phyloP scores from a whole-genome alignment of 2,113 vertebrate genomes.

The Phycodurus eques region DNA sequence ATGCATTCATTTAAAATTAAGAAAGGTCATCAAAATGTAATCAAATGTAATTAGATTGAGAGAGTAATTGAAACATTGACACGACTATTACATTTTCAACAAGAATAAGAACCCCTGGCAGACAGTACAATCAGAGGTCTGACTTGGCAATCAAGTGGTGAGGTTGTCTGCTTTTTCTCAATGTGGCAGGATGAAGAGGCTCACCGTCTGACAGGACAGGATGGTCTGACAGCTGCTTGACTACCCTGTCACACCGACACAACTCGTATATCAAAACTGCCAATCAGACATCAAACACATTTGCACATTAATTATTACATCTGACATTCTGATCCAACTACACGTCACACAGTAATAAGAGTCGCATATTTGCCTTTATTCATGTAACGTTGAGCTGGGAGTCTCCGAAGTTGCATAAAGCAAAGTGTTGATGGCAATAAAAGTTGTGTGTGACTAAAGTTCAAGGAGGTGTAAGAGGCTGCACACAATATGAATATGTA shows the following conservation, averaged over 20 bases:
- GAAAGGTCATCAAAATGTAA: no score
- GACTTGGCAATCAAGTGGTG: conserved; percentile 16
- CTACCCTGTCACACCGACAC: conserved; percentile 44
- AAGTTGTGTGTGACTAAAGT: conserved; percentile 40
- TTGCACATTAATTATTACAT: conserved; percentile 54
- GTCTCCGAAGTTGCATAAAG: conserved; percentile 32
- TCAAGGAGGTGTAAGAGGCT: conserved; percentile 34
- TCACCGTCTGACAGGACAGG: conserved; percentile 30
- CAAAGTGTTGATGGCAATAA: conserved; percentile 50
- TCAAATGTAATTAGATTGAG: no score
- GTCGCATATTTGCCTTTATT: conserved; percentile 57
- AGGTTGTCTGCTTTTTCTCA: conserved; percentile 23
- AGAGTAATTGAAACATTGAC: no score
- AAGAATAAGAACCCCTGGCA: background rate
- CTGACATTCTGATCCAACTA: conserved; percentile 47
- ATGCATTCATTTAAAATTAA: no score
- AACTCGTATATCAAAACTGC: conserved; percentile 58
- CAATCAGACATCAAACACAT: conserved; percentile 54
- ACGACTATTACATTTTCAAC: no score
- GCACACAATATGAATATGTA: conserved; percentile 44
- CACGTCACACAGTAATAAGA: conserved; percentile 42
- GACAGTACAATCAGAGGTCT: background rate
- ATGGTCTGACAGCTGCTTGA: conserved; percentile 44
- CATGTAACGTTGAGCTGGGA: conserved; percentile 49
- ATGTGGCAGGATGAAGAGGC: conserved; percentile 17